A percentile compares a stretch with the other conserved stretches of the same genome.
Evolutionary conservation across 64 coral and sea anemone genomes (phyloP).

Genomic region (Orbicella faveolata): DNA sequence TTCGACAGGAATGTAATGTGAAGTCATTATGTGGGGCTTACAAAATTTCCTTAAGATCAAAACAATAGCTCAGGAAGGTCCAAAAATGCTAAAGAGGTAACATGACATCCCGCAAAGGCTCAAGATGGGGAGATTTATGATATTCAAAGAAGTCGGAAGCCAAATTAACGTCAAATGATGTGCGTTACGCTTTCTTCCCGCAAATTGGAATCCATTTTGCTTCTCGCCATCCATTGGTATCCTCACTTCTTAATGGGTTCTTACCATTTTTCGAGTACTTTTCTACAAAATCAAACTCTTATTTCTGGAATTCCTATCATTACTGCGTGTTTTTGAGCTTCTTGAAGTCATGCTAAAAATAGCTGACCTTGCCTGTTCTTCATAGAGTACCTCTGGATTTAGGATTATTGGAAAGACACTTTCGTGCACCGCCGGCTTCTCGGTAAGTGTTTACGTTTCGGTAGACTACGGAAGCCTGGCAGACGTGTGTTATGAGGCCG

Average conservation of each 20-base stretch:
- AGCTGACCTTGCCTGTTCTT: neutral
- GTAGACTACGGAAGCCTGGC: neutral
- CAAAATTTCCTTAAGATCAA: too few species aligned
- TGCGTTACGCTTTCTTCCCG: too few species aligned
- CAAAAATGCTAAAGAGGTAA: too few species aligned
- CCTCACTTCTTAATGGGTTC: neutral
- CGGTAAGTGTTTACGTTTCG: neutral
- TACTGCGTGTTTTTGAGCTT: neutral
- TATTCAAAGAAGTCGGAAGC: too few species aligned
- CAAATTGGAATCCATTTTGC: neutral
- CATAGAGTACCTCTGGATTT: constrained; percentile 1
- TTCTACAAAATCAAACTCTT: neutral
- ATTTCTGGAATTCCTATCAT: neutral
- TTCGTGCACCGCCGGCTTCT: neutral
- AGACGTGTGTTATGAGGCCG: neutral
- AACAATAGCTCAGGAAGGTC: too few species aligned
- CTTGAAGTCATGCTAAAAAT: neutral
- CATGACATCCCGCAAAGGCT: too few species aligned
- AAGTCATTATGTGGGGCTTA: too few species aligned
- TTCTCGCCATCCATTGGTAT: neutral
- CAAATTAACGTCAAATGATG: too few species aligned
- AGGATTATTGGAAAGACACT: neutral
- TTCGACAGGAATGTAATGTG: too few species aligned
- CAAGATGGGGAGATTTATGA: too few species aligned
- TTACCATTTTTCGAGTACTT: neutral